A percentile compares a stretch with the other conserved stretches of the same genome.
These are phyloP conservation scores for Nettapus auritus DNA, from an alignment of 2,113 vertebrate genomes.

Conservation along the genomic window DNA sequence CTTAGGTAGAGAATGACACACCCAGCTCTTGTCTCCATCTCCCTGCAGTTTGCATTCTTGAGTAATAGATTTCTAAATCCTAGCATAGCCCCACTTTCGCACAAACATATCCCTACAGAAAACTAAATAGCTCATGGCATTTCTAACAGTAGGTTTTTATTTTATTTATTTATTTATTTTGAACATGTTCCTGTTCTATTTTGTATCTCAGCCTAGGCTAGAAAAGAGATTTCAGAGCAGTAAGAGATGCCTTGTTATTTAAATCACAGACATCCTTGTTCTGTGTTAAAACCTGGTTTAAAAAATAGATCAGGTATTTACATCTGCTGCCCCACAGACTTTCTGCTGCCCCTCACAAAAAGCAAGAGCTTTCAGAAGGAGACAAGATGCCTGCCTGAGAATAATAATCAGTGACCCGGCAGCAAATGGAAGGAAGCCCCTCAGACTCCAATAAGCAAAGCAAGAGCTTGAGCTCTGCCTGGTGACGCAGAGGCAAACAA, in stretches of 20 bases:
- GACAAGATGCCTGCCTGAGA: neutral
- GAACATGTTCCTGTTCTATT: neutral
- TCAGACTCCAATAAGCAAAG: neutral
- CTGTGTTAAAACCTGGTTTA: neutral
- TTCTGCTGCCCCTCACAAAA: neutral
- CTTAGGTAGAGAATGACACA: neutral
- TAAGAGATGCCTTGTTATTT: neutral
- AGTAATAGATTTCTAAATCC: constrained; percentile 1
- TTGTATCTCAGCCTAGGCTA: neutral
- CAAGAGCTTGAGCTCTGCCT: neutral
- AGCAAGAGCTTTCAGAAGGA: neutral
- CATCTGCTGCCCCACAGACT: neutral
- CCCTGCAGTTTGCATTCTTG: neutral
- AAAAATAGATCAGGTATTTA: neutral
- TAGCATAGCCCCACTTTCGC: neutral
- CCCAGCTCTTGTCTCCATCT: neutral
- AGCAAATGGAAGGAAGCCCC: neutral
- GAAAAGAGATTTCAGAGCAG: neutral
- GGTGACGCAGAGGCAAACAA: neutral
- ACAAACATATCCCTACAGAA: neutral
- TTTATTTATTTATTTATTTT: neutral
- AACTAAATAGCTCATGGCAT: neutral
- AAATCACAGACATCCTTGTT: neutral
- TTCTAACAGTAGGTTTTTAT: neutral
- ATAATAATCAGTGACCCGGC: neutral